These are phyloP conservation scores for Acanthurus tractus DNA, from an alignment of 2,797 vertebrate species.

Conservation along the genomic window DNA sequence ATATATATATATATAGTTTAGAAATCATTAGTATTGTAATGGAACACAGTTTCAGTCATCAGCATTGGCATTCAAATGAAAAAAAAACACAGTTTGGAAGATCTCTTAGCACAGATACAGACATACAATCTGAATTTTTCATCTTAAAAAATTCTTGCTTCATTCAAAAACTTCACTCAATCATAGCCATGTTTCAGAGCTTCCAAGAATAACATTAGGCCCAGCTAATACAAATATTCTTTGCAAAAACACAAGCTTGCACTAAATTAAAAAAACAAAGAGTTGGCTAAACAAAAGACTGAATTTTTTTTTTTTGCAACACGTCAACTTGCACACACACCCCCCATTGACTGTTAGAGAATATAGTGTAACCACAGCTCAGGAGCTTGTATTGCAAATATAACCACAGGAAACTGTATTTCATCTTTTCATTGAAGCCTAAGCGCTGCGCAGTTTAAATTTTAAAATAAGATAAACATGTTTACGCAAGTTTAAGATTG, in stretches of 20 bases:
- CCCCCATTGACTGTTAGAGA: constrained; percentile 68
- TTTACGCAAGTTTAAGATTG: constrained; percentile 6
- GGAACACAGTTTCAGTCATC: too few relatives aligned
- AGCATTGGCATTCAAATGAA: too few relatives aligned
- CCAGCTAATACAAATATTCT: neutral
- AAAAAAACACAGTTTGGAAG: too few relatives aligned
- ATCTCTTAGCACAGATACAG: too few relatives aligned
- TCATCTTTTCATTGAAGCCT: constrained; percentile 49
- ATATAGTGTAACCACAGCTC: constrained; percentile 71
- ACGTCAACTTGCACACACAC: constrained; percentile 19
- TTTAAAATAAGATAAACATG: neutral
- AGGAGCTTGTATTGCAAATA: constrained; percentile 62
- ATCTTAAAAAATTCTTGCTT: neutral
- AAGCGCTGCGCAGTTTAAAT: constrained; percentile 19
- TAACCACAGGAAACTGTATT: constrained; percentile 81
- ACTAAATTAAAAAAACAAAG: neutral
- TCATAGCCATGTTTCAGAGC: neutral
- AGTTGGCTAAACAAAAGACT: constrained; percentile 24
- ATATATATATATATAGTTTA: too few relatives aligned
- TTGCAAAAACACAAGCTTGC: constrained; percentile 1
- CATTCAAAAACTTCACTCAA: neutral
- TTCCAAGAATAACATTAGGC: neutral
- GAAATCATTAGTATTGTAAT: too few relatives aligned
- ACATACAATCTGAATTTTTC: neutral
- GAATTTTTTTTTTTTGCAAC: neutral